A percentile compares a stretch with the other conserved stretches of the same genome.
Evolutionary conservation across 2,113 vertebrate genomes (phyloP).

Genomic region (Laterallus jamaicensis): DNA sequence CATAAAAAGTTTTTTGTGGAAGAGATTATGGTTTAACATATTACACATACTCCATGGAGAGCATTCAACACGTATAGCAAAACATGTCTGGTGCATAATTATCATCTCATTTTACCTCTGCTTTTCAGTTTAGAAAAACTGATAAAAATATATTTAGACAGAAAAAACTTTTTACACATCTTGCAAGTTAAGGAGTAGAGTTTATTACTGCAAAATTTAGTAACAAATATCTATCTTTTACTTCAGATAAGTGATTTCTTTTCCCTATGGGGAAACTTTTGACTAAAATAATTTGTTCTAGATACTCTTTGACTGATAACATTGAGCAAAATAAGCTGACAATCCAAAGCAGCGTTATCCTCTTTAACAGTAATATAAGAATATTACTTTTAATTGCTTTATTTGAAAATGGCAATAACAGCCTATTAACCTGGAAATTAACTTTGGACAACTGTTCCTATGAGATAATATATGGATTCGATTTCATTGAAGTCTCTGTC

Average conservation of each 20-base stretch:
- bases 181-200: background rate
- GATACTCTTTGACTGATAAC: background rate
- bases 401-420: conserved; percentile 38
- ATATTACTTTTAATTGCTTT: conserved; percentile 38
- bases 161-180: background rate
- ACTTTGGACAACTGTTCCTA: conserved; percentile 16
- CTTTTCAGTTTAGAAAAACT: conserved; percentile 7
- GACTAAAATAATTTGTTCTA: background rate
- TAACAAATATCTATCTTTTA: background rate
- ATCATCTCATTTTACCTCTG: background rate
- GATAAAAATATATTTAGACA: background rate
- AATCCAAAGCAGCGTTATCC: background rate
- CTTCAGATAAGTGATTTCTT: background rate
- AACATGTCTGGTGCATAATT: background rate
- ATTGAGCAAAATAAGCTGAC: background rate
- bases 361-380: conserved; percentile 17
- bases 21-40: conserved; percentile 21
- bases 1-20: background rate
- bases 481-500: conserved; percentile 21
- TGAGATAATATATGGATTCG: conserved; percentile 36
- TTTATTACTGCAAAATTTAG: background rate
- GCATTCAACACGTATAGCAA: conserved; percentile 4
- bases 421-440: conserved; percentile 30
- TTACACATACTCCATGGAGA: background rate
- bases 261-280: background rate